Base-by-base conservation (phyloP, 2,113 vertebrate species). In the Phaethon lepturus region DNA sequence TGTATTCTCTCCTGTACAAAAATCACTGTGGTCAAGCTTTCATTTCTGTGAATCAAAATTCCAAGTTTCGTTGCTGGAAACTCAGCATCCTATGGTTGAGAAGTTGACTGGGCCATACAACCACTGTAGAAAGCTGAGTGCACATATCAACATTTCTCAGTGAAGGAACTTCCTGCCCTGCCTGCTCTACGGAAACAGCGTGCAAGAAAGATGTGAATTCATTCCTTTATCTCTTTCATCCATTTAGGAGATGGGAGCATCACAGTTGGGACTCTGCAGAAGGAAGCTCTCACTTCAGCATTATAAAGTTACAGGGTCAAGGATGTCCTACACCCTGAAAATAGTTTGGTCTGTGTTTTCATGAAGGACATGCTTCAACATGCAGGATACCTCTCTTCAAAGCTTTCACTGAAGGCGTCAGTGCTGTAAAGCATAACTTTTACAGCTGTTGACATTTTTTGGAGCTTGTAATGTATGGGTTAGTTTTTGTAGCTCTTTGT, bases 231-330 rank as follows among this genome's bases (percentile, higher is more conserved):
- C 14, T 66, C 40, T 69, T 86, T 72, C 5, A 38, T 47, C 53
- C 1, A 0, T 72, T 73, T 58, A 59, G 49, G 55, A 86, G 35
- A 15, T 3, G 3, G 29, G 17, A 80, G 18, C 0, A 0, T 62
- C 59, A 26, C 59, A 47, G 28, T 1, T 64, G 52, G 22, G 35
- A 45, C 67, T 58, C 18, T 80, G 58, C 29, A 73, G 42, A 71
- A 67, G 42, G 47, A 67, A 66, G 17, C 20, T 63, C 56, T 62
- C 11, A 7, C 11, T 67, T 56, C 10, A 59, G 18, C 40, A 52
- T 26, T 29, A 29, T 45, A 16, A 84, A 80, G 16, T 71, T 62
- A 31, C 19, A 66, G 10, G 15, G 31, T 59, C 44, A n/a, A 29
- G 62, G 78, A 86, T 56, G 42, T 44, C 45, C 45, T 67, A 76